phyloP scores from a whole-genome alignment of 2,113 vertebrate genomes.

The Oreocharis arfaki region DNA sequence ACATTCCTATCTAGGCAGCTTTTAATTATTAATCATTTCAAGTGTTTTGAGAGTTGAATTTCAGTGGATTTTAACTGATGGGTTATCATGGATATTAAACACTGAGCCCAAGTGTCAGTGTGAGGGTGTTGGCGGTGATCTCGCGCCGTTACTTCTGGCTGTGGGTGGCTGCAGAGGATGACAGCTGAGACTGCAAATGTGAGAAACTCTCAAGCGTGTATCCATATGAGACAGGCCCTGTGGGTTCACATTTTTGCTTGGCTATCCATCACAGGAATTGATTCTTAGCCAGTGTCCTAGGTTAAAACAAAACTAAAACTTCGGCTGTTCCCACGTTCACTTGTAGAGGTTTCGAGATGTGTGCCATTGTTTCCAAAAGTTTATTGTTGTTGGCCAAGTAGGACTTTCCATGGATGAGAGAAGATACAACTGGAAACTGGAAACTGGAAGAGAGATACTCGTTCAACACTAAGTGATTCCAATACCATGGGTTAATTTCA shows the following conservation, averaged over 20 bases:
- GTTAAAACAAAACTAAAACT: background rate
- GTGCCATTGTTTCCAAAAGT: background rate
- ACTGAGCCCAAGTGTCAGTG: background rate
- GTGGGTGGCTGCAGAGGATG: background rate
- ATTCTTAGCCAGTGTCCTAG: background rate
- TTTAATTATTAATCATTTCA: background rate
- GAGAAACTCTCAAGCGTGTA: background rate
- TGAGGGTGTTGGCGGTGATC: background rate
- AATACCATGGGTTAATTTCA: background rate
- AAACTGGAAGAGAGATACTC: background rate
- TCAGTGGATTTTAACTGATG: background rate
- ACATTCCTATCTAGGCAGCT: background rate
- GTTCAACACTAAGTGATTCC: background rate
- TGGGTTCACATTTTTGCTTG: background rate
- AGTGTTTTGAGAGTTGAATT: background rate
- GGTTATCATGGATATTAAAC: background rate
- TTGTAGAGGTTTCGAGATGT: background rate
- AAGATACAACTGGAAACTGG: background rate
- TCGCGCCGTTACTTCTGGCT: background rate
- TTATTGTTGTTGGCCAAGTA: background rate
- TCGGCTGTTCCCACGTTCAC: background rate
- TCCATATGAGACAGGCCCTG: background rate
- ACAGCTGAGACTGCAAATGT: background rate
- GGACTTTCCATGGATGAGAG: background rate
- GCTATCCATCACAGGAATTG: background rate